phyloP scores from a whole-genome alignment of 2,797 vertebrate species.

The Acanthurus leucopareius region DNA sequence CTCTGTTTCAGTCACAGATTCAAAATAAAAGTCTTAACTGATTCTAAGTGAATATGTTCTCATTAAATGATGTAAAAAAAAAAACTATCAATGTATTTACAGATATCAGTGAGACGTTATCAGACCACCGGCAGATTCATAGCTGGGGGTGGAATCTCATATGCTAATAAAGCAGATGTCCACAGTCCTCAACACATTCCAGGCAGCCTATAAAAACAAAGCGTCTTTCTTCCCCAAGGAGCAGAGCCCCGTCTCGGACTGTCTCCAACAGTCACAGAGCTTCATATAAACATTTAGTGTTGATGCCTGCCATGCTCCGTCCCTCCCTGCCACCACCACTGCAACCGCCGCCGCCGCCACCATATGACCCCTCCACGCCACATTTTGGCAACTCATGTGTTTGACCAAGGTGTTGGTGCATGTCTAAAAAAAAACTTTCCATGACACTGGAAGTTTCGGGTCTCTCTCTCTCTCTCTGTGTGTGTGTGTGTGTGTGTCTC shows the following conservation, averaged over 20 bases:
- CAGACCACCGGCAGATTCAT: constrained; percentile 85
- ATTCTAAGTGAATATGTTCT: background rate
- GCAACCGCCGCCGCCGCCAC: constrained; percentile 30
- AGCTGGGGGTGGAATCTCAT: constrained; percentile 79
- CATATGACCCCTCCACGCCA: constrained; percentile 53
- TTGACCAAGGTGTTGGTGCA: constrained; percentile 76
- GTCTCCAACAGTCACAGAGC: constrained; percentile 64
- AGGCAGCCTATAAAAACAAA: constrained; percentile 86
- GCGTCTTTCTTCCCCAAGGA: constrained; percentile 73
- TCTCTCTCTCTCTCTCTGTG: constrained; percentile 24
- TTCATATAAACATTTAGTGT: constrained; percentile 69
- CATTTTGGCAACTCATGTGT: constrained; percentile 61
- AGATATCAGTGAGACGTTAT: constrained; percentile 72
- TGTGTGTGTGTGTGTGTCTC: no score
- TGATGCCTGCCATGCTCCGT: constrained; percentile 47
- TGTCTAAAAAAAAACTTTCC: constrained; percentile 73
- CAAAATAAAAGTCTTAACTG: background rate
- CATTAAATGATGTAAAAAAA: background rate
- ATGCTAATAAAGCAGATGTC: constrained; percentile 90
- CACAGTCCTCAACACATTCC: constrained; percentile 84
- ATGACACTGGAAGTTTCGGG: constrained; percentile 72
- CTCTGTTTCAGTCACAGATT: background rate
- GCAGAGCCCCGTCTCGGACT: constrained; percentile 57
- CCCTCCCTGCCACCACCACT: no score
- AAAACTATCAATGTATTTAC: constrained; percentile 32